phyloP scores from a whole-genome alignment of 1,140 invertebrate genomes.

The Campodea augens region DNA sequence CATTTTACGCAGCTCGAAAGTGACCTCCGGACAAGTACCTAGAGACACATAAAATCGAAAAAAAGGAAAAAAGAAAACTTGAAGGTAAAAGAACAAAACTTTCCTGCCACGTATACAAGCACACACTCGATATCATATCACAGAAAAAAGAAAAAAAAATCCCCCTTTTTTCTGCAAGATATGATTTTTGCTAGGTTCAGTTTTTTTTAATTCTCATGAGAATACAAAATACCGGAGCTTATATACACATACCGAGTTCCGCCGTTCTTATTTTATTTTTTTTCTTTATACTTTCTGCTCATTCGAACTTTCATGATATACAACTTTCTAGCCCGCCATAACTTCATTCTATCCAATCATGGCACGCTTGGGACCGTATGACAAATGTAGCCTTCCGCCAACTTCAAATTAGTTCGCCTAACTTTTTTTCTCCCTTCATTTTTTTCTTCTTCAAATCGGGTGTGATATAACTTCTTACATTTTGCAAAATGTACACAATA shows the following conservation, averaged over 20 bases:
- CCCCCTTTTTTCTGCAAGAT: not conserved
- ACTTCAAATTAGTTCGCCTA: slow-evolving; percentile 21
- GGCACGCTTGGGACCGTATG: slow-evolving; percentile 25
- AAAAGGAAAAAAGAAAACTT: not conserved
- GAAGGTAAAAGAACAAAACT: not conserved
- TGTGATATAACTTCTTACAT: too few relatives aligned
- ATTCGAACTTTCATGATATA: slow-evolving; percentile 16
- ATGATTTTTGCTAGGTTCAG: not conserved
- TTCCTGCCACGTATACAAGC: not conserved
- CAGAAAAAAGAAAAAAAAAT: too few relatives aligned
- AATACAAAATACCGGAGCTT: too few relatives aligned
- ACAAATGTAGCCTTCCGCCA: slow-evolving; percentile 27
- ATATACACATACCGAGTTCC: too few relatives aligned
- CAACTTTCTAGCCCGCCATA: slow-evolving; percentile 25
- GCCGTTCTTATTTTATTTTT: not conserved
- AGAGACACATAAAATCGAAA: not conserved
- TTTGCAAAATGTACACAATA: too few relatives aligned
- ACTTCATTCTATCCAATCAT: slow-evolving; percentile 28
- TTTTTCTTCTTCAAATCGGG: too few relatives aligned
- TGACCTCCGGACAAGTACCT: not conserved
- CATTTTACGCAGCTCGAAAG: not conserved
- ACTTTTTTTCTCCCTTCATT: too few relatives aligned
- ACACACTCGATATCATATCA: not conserved
- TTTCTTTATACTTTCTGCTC: not conserved
- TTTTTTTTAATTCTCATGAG: not conserved